A percentile compares a stretch with the other conserved stretches of the same genome.
phyloP scores from a whole-genome alignment of 2,888 invertebrate species.

The Luffia ferchaultella region DNA sequence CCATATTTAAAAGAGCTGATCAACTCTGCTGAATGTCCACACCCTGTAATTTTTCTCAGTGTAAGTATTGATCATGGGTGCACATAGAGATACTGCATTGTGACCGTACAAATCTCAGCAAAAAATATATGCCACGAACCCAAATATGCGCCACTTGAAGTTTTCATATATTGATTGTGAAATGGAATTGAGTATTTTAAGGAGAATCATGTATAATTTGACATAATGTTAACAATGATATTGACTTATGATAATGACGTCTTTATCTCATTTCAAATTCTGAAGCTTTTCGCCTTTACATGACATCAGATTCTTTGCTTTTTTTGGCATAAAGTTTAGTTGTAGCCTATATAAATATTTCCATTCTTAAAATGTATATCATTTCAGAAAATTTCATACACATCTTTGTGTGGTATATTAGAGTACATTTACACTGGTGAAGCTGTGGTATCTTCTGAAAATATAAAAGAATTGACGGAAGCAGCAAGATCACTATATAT shows the following conservation, averaged over 20 bases:
- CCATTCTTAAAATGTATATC: neutral
- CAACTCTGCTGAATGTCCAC: conserved; percentile 28
- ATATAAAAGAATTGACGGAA: neutral
- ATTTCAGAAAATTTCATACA: neutral
- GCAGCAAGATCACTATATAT: neutral
- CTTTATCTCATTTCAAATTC: no score
- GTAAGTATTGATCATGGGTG: no score
- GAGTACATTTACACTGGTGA: neutral
- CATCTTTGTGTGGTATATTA: neutral
- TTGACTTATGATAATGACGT: neutral
- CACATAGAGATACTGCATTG: no score
- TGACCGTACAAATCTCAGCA: no score
- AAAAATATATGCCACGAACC: no score
- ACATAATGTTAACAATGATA: neutral
- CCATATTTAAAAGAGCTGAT: conserved; percentile 42
- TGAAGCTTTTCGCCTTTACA: no score
- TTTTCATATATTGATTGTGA: no score
- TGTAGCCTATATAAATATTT: neutral
- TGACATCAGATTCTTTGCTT: no score
- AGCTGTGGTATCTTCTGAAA: neutral
- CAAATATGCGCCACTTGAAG: no score
- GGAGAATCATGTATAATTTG: neutral
- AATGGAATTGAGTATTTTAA: no score
- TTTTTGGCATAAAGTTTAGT: no score
- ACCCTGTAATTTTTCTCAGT: conserved; percentile 43